Evolutionary conservation across 2,797 vertebrate species (phyloP).

Genomic region (Naso thynnoides): DNA sequence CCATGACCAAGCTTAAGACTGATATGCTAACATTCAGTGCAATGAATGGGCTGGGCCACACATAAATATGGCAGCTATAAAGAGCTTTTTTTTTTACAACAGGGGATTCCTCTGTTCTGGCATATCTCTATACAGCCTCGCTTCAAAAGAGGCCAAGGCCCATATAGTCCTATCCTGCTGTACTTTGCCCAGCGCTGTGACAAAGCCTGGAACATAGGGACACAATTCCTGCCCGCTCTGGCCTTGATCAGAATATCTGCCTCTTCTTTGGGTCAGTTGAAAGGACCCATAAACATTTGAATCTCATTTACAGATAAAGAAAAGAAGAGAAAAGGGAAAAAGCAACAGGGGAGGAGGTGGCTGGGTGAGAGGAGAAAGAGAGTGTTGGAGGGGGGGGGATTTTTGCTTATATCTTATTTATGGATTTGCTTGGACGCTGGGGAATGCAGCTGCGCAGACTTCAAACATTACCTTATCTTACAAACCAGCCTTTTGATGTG

Average conservation of each 20-base stretch:
- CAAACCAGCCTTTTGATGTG: slow-evolving; percentile 97
- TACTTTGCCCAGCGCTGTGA: slow-evolving; percentile 74
- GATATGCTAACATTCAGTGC: slow-evolving; percentile 39
- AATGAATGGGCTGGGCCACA: slow-evolving; percentile 75
- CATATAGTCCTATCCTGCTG: slow-evolving; percentile 61
- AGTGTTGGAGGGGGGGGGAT: slow-evolving; percentile 62
- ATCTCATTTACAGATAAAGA: slow-evolving; percentile 84
- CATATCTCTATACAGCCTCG: slow-evolving; percentile 57
- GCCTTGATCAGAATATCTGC: slow-evolving; percentile 74
- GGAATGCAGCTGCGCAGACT: slow-evolving; percentile 93
- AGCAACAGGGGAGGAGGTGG: slow-evolving; percentile 59
- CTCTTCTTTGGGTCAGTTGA: slow-evolving; percentile 81
- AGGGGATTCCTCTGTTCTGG: slow-evolving; percentile 68
- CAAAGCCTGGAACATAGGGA: slow-evolving; percentile 61
- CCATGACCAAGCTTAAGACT: slow-evolving; percentile 37
- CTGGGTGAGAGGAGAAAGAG: slow-evolving; percentile 69
- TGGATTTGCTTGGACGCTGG: slow-evolving; percentile 94
- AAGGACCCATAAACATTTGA: slow-evolving; percentile 81
- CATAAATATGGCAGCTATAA: slow-evolving; percentile 83
- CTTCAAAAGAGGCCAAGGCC: slow-evolving; percentile 72
- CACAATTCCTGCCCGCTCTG: slow-evolving; percentile 42
- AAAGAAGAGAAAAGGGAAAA: slow-evolving; percentile 57
- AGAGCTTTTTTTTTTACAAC: slow-evolving; percentile 71
- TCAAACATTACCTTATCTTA: slow-evolving; percentile 99
- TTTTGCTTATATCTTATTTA: slow-evolving; percentile 94